Evolutionary conservation across 2,797 vertebrate genomes (phyloP).

Genomic region (Balearica regulorum): DNA sequence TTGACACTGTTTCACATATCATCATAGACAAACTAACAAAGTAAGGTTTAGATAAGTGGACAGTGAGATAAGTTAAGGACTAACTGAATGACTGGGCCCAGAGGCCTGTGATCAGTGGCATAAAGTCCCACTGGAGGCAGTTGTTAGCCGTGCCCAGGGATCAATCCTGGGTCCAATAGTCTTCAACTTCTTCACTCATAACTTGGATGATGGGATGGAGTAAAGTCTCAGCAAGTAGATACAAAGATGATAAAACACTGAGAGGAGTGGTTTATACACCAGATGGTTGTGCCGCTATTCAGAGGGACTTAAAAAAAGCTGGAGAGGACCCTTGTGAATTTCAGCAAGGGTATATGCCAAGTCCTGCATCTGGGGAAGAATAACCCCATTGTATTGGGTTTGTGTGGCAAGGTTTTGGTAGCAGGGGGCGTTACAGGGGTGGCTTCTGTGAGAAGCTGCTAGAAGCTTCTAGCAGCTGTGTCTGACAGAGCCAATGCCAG

Average conservation of each 20-base stretch:
- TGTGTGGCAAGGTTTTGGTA: too few species aligned
- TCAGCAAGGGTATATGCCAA: not conserved
- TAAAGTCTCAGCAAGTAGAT: not conserved
- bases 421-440: too few species aligned
- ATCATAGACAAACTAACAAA: not conserved
- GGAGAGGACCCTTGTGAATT: not conserved
- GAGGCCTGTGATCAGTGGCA: not conserved
- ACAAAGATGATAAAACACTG: not conserved
- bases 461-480: too few species aligned
- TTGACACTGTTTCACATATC: not conserved
- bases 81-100: not conserved
- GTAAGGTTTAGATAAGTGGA: not conserved
- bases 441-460: too few species aligned
- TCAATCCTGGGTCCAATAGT: not conserved
- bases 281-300: not conserved
- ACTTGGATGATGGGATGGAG: not conserved
- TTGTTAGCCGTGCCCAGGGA: not conserved
- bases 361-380: not conserved
- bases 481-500: too few species aligned
- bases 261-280: not conserved
- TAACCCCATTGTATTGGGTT: not conserved
- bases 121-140: not conserved
- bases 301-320: not conserved
- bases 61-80: not conserved
- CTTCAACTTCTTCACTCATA: not conserved